phyloP scores from a whole-genome alignment of 2,888 invertebrate species.

The Leuctra nigra region DNA sequence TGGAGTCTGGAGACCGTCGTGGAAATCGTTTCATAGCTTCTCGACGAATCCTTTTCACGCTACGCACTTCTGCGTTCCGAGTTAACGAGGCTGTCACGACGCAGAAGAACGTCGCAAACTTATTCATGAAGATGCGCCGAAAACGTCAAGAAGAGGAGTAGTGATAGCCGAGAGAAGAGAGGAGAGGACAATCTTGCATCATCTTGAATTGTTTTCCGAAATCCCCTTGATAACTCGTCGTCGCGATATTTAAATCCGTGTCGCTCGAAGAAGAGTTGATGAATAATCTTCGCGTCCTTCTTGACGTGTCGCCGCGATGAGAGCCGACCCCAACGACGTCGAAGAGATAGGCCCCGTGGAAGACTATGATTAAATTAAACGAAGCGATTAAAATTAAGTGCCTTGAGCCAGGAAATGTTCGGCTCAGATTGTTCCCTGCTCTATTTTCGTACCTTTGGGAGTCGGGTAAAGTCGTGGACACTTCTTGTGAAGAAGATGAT shows the following conservation, averaged over 20 bases:
- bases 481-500: too few species aligned
- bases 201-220: constrained; percentile 13
- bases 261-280: not conserved
- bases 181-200: not conserved
- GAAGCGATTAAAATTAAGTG: constrained; percentile 8
- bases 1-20: not conserved
- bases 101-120: not conserved
- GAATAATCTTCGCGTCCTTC: not conserved
- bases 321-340: not conserved
- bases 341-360: too few species aligned
- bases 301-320: not conserved
- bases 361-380: constrained; percentile 5
- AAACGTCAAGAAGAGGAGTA: too few species aligned
- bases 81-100: not conserved
- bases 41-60: too few species aligned
- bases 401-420: not conserved
- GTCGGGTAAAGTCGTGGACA: too few species aligned
- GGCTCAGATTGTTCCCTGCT: not conserved
- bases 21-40: not conserved
- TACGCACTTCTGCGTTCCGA: not conserved
- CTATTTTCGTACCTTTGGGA: too few species aligned
- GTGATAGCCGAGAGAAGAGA: too few species aligned
- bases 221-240: constrained; percentile 7
- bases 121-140: not conserved
- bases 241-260: constrained; percentile 1